A percentile compares a stretch with the other conserved stretches of the same genome.
Evolutionary conservation across 2,888 invertebrate genomes (phyloP).

Genomic region (Bhutanitis thaidina): DNA sequence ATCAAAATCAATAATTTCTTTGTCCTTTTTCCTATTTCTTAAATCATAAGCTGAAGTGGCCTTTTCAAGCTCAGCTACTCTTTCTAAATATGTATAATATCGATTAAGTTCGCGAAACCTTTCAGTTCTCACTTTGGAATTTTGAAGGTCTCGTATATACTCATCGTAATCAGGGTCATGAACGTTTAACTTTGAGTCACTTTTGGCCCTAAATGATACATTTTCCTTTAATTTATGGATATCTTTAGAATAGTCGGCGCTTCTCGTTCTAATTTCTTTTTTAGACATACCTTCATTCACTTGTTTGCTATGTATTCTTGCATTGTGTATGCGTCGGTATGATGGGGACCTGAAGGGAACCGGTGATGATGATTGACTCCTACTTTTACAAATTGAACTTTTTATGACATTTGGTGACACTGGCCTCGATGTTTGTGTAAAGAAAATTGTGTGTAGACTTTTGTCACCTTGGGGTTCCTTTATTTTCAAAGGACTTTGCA

Average conservation of each 20-base stretch:
- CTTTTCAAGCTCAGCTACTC: conserved; percentile 89
- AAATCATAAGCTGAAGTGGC: conserved; percentile 85
- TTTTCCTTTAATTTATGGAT: conserved; percentile 32
- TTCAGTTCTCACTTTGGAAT: conserved; percentile 85
- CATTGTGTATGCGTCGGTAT: conserved; percentile 81
- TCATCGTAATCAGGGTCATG: conserved; percentile 83
- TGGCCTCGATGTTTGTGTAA: conserved; percentile 65
- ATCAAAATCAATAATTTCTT: conserved; percentile 92
- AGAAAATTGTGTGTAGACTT: conserved; percentile 49
- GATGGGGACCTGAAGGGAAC: conserved; percentile 83
- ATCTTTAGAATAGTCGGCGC: conserved; percentile 82
- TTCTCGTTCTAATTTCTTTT: conserved; percentile 80
- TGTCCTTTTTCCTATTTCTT: conserved; percentile 85
- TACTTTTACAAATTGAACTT: conserved; percentile 32
- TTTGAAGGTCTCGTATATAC: conserved; percentile 83
- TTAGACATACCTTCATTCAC: conserved; percentile 49
- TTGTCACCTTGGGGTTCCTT: conserved; percentile 34
- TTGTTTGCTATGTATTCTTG: conserved; percentile 60
- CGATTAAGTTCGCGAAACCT: conserved; percentile 91
- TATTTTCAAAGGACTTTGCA: conserved; percentile 23
- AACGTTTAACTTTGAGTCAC: conserved; percentile 54
- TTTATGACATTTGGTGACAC: conserved; percentile 58
- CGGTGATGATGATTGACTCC: conserved; percentile 77
- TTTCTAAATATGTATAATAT: conserved; percentile 91
- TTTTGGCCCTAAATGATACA: conserved; percentile 45